Evolutionary conservation across 2,888 invertebrate genomes (phyloP), one percentile per base, ranked within the genome.

Genomic region (Ecliptopera silaceata): DNA sequence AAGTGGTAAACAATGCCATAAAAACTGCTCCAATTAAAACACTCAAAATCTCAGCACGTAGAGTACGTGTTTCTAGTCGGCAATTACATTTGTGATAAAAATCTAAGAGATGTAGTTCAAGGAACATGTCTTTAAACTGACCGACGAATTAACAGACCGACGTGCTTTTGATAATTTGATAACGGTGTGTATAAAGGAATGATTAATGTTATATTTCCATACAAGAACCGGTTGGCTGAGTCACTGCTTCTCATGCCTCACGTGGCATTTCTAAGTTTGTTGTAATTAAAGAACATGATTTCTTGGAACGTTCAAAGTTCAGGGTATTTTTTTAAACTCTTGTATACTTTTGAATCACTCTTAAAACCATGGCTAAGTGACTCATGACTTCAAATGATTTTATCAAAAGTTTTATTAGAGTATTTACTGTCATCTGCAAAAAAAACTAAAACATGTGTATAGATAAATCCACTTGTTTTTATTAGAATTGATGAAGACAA

Each of bases 111-210:
- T 72, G 69, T 76, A 75, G 76, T 88, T 87, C 89, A 84, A 77
- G 84, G 87, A 88, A 89, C 82, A 81, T 79, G 82, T 82, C 86
- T 88, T 86, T 83, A 82, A 80, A 79, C 80, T 86, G 86, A 86
- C 89, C 89, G 88, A 76, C 84, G 60, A 89, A 88, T 89, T 88
- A 88, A 88, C 61, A 55, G 80, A 75, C 84, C 83, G 80, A 88
- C 89, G 90, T 89, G 88, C 80, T 76, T 84, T 85, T 88, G 90
- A 90, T 91, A 88, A 87, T 89, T 87, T 90, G 90, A 91, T 91
- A 90, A 89, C 89, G 76, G 79, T 73, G 80, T 72, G 75, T 73
- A 70, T 69, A 63, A 64, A 68, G 67, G 64, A 82, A 86, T 90
- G 89, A 90, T 90, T 91, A 89, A 58, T 58, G 46, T 41, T 12